These are phyloP conservation scores for Myrmophylax atrothorax DNA, from an alignment of 2,113 vertebrate genomes.

Conservation along the genomic window DNA sequence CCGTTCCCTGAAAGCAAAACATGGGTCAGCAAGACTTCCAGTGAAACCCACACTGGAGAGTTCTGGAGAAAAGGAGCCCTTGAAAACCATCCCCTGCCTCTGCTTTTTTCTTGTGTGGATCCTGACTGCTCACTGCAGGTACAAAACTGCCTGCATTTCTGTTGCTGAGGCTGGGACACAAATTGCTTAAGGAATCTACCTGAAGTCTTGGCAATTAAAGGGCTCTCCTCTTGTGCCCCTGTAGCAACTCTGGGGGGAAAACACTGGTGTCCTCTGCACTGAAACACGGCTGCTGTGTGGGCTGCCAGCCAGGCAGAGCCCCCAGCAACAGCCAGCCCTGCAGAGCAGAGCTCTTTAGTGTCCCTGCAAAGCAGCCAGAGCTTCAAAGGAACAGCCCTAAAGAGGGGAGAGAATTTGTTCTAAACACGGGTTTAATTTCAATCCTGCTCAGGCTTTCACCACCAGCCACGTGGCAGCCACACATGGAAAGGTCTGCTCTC, in stretches of 20 bases:
- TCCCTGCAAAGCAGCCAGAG: not conserved
- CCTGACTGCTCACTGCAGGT: not conserved
- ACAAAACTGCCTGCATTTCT: not conserved
- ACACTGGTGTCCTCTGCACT: rapidly evolving
- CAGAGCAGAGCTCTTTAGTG: not conserved
- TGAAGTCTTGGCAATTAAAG: not conserved
- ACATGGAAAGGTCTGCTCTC: not conserved
- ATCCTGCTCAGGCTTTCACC: not conserved
- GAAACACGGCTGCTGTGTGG: rapidly evolving
- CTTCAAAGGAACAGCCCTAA: not conserved
- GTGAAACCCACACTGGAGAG: not conserved
- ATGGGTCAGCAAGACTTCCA: not conserved
- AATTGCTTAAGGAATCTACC: not conserved
- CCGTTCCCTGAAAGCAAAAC: slow-evolving; percentile 79
- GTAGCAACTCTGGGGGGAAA: not conserved
- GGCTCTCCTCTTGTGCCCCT: not conserved
- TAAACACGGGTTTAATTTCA: not conserved
- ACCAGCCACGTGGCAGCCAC: not conserved
- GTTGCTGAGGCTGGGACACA: not conserved
- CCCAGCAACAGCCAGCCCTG: not conserved
- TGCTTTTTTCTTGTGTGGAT: not conserved
- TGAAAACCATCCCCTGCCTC: not conserved
- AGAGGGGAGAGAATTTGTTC: not conserved
- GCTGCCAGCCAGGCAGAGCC: not conserved
- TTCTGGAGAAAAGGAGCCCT: not conserved